A percentile compares a stretch with the other conserved stretches of the same genome.
Evolutionary conservation across 2,888 invertebrate genomes (phyloP).

Genomic region (Drosophila barbarae): DNA sequence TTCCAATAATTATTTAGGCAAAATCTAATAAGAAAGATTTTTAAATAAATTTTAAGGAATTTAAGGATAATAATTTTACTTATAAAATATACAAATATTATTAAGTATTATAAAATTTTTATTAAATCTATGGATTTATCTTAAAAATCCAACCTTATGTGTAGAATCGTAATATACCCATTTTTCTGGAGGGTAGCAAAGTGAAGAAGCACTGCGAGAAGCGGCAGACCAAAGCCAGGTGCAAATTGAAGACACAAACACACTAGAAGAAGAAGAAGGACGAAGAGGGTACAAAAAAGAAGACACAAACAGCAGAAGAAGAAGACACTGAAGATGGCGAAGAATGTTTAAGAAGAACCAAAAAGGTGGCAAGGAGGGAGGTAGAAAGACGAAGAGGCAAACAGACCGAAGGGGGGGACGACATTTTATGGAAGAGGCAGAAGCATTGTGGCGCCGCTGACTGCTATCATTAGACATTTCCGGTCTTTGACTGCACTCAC

Average conservation of each 20-base stretch:
- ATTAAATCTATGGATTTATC: neutral
- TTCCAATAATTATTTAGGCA: neutral
- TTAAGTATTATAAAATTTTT: neutral
- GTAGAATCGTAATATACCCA: conserved; percentile 2
- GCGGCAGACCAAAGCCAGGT: conserved; percentile 35
- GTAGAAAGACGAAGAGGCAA: neutral
- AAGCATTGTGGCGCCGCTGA: conserved; percentile 14
- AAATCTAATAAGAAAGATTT: too few relatives aligned
- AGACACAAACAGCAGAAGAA: conserved; percentile 15
- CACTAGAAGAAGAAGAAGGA: neutral
- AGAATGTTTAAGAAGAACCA: conserved; percentile 6
- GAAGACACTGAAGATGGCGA: neutral
- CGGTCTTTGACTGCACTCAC: conserved; percentile 49
- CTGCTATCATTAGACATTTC: conserved; percentile 57
- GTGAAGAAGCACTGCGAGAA: conserved; percentile 7
- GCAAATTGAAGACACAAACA: conserved; percentile 40
- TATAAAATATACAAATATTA: neutral
- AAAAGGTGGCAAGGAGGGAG: neutral
- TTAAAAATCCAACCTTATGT: neutral
- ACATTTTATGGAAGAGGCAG: conserved; percentile 17
- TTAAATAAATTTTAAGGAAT: neutral
- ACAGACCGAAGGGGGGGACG: neutral
- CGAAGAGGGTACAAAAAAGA: neutral
- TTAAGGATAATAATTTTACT: too few relatives aligned
- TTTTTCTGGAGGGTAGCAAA: neutral